phyloP scores from a whole-genome alignment of 92 coral and sea anemone genomes.

The Actinostola sp. region DNA sequence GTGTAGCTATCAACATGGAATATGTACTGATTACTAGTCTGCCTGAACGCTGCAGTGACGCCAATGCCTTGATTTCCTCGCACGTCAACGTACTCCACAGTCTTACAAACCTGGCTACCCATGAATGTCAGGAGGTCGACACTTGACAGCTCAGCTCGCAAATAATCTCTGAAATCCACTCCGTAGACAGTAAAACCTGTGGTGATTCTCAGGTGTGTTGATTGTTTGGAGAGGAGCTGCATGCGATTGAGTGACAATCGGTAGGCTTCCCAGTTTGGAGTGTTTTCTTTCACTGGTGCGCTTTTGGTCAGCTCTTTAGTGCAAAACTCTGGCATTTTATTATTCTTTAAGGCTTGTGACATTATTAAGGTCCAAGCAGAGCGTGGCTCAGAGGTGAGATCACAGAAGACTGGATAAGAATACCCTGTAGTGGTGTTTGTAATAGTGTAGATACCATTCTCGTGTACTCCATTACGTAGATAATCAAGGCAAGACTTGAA shows the following conservation, averaged over 20 bases:
- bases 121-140: constrained; percentile 34
- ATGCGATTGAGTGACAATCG: constrained; percentile 39
- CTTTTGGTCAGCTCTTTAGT: constrained; percentile 6
- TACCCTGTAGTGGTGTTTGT: constrained; percentile 31
- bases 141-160: constrained; percentile 37
- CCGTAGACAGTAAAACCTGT: constrained; percentile 53
- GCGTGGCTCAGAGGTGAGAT: constrained; percentile 58
- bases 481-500: neutral
- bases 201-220: constrained; percentile 68
- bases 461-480: constrained; percentile 2
- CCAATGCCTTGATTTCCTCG: constrained; percentile 47
- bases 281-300: constrained; percentile 45
- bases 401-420: constrained; percentile 50
- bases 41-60: constrained; percentile 58
- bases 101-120: constrained; percentile 34
- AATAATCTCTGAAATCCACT: constrained; percentile 57
- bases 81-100: constrained; percentile 47
- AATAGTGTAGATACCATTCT: constrained; percentile 40
- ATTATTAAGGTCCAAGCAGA: constrained; percentile 69
- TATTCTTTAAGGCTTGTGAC: constrained; percentile 51
- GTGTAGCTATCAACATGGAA: constrained; percentile 8
- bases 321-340: constrained; percentile 14
- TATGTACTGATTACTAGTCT: neutral
- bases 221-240: constrained; percentile 26
- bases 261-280: constrained; percentile 67